Evolutionary conservation across 37 sponge, comb jelly and placozoan genomes (phyloP), one percentile per base, ranked within the genome.

Genomic region (Dysidea cf. avara): DNA sequence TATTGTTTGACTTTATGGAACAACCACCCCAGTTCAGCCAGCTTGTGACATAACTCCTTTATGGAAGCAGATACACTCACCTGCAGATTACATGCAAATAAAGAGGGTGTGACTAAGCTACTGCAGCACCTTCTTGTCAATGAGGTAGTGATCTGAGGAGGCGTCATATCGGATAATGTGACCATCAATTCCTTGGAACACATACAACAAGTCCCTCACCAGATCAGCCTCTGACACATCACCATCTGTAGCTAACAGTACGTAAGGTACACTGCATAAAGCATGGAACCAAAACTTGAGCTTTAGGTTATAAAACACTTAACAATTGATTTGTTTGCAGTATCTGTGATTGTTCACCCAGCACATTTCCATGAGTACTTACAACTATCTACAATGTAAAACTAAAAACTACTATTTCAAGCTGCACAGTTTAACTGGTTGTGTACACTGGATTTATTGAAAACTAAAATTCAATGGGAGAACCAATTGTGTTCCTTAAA

Each of bases 1-100:
- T 69, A 95, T 21, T 54, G 33, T 22, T 68, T 61, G 47, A 97
- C 78, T 67, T 90, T 89, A 26, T 69, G 72, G 66, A 82, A 91
- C 53, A 99, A 59, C 91, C 90, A 95, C 12, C 99, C 99, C 76
- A 99, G 59, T 68, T 99, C 99, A 17, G 88, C 87, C 35, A 99
- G 66, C 72, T 92, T 94, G 73, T 84, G 78, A 55, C 83, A 90
- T 53, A 78, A 39, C 24, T 89, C 90, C 32, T 64, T 43, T 16
- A 76, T 74, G 7, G 92, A 75, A 17, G 73, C 40, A 61, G 78
- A 61, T 13, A 92, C 82, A 0, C 59, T 40, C 22, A 85, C 53
- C 90, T 95, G 57, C 32, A 74, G 2, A 58, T 17, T 6, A 39
- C 55, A 46, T 53, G 7, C 28, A 17, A 55, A 24, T 63, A 29